Evolutionary conservation across 1,140 invertebrate species (phyloP).

Genomic region (Neodiprion pinetum): DNA sequence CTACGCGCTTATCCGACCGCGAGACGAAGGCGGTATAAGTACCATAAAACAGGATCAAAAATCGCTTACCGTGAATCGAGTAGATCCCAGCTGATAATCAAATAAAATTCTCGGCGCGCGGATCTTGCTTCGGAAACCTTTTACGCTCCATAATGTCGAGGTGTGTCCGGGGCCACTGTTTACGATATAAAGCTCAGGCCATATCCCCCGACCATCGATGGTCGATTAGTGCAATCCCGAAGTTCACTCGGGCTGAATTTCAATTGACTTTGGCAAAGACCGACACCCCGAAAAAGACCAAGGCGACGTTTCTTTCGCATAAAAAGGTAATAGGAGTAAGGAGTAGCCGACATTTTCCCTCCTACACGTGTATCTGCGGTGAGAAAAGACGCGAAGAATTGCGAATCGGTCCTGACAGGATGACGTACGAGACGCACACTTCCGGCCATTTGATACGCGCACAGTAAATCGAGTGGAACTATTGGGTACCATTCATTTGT

Average conservation of each 20-base stretch:
- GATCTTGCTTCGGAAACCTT: background rate
- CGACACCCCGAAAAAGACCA: too few relatives aligned
- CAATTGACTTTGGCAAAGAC: too few relatives aligned
- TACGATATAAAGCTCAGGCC: too few relatives aligned
- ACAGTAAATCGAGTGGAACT: conserved; percentile 7
- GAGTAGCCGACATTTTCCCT: too few relatives aligned
- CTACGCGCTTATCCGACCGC: too few relatives aligned
- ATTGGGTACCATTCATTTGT: background rate
- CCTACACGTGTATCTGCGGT: background rate
- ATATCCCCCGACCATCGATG: too few relatives aligned
- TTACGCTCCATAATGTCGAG: background rate
- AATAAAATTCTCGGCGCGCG: background rate
- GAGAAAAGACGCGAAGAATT: background rate
- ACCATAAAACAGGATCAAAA: conserved; percentile 9
- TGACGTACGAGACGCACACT: background rate
- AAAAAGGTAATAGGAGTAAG: too few relatives aligned
- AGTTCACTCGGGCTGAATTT: too few relatives aligned
- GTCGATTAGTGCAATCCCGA: too few relatives aligned
- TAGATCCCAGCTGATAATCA: background rate
- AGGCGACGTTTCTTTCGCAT: too few relatives aligned
- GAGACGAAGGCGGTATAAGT: background rate
- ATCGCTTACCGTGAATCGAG: conserved; percentile 4
- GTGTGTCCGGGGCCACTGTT: too few relatives aligned
- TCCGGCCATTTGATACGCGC: background rate
- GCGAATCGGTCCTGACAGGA: background rate